phyloP scores from a whole-genome alignment of 2,113 vertebrate genomes.

The Crotalus horridus region DNA sequence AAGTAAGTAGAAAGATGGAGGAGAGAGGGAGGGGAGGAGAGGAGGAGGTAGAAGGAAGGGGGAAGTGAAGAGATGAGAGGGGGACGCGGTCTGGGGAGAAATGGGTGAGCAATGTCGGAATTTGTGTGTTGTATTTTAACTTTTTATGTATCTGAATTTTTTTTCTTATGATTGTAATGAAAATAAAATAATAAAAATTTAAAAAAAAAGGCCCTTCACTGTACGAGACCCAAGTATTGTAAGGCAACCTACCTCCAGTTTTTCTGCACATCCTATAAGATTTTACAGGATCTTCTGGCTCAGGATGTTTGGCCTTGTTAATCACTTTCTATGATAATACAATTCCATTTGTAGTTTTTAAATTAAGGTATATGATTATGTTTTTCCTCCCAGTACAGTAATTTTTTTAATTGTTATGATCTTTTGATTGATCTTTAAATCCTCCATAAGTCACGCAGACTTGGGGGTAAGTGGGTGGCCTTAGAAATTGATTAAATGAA shows the following conservation, averaged over 20 bases:
- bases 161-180: too few relatives aligned
- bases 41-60: too few relatives aligned
- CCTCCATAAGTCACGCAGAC: background rate
- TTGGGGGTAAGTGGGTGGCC: background rate
- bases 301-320: background rate
- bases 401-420: background rate
- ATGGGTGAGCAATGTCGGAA: too few relatives aligned
- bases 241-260: background rate
- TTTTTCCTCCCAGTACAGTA: background rate
- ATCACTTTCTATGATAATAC: background rate
- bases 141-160: too few relatives aligned
- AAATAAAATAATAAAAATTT: too few relatives aligned
- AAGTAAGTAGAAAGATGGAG: too few relatives aligned
- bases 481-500: background rate
- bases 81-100: too few relatives aligned
- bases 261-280: background rate
- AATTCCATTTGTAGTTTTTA: background rate
- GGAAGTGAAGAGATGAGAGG: too few relatives aligned
- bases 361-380: background rate
- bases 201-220: background rate
- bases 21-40: too few relatives aligned
- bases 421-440: background rate
- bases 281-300: background rate
- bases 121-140: too few relatives aligned
- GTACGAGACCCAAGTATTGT: background rate